Conservation (phyloP, 2,113 vertebrate genomes). For the Bettongia penicillata region DNA sequence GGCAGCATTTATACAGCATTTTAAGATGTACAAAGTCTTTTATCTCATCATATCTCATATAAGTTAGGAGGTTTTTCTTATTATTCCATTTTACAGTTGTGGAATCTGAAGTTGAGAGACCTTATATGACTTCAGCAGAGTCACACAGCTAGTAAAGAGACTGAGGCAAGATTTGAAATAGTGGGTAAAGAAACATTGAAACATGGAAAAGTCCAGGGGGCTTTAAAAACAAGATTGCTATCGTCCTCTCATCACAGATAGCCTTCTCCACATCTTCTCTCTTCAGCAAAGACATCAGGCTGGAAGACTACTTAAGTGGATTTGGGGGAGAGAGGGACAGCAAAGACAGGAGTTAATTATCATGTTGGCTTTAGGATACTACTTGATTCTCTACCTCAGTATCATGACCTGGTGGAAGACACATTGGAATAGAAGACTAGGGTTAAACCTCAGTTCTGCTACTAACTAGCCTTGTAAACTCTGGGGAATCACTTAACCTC, state of each 20-base stretch:
- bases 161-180: background rate
- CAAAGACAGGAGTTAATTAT: background rate
- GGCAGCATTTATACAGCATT: background rate
- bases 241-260: background rate
- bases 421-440: background rate
- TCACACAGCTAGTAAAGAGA: background rate
- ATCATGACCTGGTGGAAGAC: background rate
- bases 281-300: background rate
- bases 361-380: background rate
- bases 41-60: background rate
- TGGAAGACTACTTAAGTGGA: background rate
- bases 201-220: background rate
- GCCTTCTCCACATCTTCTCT: background rate
- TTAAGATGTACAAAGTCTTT: background rate
- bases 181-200: background rate
- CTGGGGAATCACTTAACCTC: background rate
- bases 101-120: background rate
- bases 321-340: background rate
- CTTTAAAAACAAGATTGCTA: background rate
- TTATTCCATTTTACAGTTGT: background rate
- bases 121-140: background rate
- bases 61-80: background rate
- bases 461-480: background rate
- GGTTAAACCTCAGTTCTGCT: background rate
- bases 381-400: background rate